Evolutionary conservation across 2,888 invertebrate species (phyloP).

Genomic region (Amphipyra tragopoginis): DNA sequence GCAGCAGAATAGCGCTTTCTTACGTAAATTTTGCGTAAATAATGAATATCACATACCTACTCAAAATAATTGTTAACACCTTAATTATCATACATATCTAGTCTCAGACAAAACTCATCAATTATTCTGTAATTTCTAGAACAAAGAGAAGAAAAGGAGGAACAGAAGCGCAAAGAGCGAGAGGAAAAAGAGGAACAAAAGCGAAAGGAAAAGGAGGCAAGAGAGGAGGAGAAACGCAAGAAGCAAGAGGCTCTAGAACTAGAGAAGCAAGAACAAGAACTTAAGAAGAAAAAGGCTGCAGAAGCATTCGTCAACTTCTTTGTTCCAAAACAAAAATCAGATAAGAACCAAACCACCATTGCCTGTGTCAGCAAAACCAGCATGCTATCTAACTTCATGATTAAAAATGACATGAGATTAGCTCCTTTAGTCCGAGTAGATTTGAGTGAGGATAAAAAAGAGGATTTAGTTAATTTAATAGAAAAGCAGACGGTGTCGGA

Average conservation of each 20-base stretch:
- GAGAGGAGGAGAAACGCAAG: constrained; percentile 90
- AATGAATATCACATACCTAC: too few species aligned
- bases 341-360: constrained; percentile 76
- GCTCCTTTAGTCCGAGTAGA: constrained; percentile 92
- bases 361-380: constrained; percentile 78
- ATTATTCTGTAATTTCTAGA: constrained; percentile 67
- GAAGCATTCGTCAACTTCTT: constrained; percentile 96
- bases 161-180: constrained; percentile 79
- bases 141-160: constrained; percentile 82
- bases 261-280: constrained; percentile 92
- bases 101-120: too few species aligned
- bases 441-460: constrained; percentile 88
- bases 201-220: constrained; percentile 87
- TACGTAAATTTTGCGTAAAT: too few species aligned
- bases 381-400: constrained; percentile 83
- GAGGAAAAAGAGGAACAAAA: constrained; percentile 87
- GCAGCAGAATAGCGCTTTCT: too few species aligned
- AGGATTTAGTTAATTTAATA: constrained; percentile 87
- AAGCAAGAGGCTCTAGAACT: constrained; percentile 91
- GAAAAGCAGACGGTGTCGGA: constrained; percentile 75
- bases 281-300: constrained; percentile 94
- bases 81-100: too few species aligned
- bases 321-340: constrained; percentile 90
- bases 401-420: constrained; percentile 96
- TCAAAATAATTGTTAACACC: too few species aligned